Evolutionary conservation across 2,888 invertebrate genomes (phyloP), one percentile per base, ranked within the genome.

Genomic region (Rapana venosa): DNA sequence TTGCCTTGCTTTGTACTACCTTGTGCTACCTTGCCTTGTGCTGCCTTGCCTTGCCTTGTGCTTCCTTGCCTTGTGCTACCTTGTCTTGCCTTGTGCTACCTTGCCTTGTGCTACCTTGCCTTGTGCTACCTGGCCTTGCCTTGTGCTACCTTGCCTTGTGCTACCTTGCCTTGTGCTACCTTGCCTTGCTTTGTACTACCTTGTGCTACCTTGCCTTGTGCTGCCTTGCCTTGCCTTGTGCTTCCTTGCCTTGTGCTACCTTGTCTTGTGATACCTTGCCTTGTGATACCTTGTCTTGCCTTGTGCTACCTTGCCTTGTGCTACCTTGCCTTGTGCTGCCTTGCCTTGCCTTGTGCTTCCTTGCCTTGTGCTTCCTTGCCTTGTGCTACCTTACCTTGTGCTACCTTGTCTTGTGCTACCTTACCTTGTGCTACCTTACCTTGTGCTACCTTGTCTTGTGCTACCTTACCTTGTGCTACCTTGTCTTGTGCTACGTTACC

Each of bases 371-470:
- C 22, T 22, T 13, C 5, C 70, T 70, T 70, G 58, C 58, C 58
- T n/a, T 70, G n/a, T n/a, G n/a, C n/a, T 26, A 22, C 26, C 26
- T 70, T 22, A 22, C 26, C 70, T 70, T 70, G 70, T 70, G 22
- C 22, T 22, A 5, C 26, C 70, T 26, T 70, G 70, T 22, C 70
- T 70, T 70, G 26, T 70, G 17, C 22, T 86, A 81, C 79, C 81
- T 90, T 91, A 81, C 87, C 91, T 89, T 91, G 91, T 56, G 86
- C 30, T 88, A 87, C 79, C 84, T 89, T 90, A 88, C 36, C 88
- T 56, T 90, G 90, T 47, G 86, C 81, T 91, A 84, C 47, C 91
- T 88, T 89, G 89, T 74, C 89, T 32, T 89, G 86, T 74, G 86
- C 17, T 89, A 77, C 85, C 86, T 88, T 91, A 88, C 79, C 91